Evolutionary conservation across 2,113 vertebrate genomes (phyloP), one percentile per base, ranked within the genome.

Genomic region (Propithecus coquereli): DNA sequence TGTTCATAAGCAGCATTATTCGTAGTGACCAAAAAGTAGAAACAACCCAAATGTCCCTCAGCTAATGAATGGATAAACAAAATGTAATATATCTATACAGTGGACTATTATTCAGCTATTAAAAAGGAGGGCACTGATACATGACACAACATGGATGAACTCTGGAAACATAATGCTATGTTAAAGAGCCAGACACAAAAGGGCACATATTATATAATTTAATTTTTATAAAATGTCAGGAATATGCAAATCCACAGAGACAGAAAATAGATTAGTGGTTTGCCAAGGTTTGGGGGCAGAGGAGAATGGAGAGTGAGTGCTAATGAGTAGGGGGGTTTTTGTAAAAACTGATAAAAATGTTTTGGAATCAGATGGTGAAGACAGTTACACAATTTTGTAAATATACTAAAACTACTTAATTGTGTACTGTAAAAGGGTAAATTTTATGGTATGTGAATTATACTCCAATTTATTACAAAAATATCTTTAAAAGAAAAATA

Each of bases 341-440:
- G 34, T 43, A 90, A 13, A 34, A 8, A 14, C 27, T 82, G 40
- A 81, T 76, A 9, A 91, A 71, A 61, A n/a, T 77, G 61, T 83
- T 88, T 70, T 84, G 18, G 43, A 88, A 70, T 71, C 23, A 83
- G n/a, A 77, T 0, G 54, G 61, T 87, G 59, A 91, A 20, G 40
- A 68, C 22, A 0, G 43, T 2, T 84, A 45, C 11, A 37, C 5
- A 87, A 80, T 5, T 57, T 45, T 76, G 43, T 76, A 76, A 94
- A 91, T 66, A 90, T 27, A 91, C n/a, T 40, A 83, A 91, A 77
- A 87, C 70, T 94, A 94, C n/a, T 71, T 9, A 68, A 59, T 10
- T 45, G 20, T 47, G 83, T 18, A 87, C 12, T 63, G 37, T 45
- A 91, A 91, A 63, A 54, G 47, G 25, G 37, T 50, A 12, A 87